Evolutionary conservation across 2,113 vertebrate genomes (phyloP).

Genomic region (Sebastes fasciatus): DNA sequence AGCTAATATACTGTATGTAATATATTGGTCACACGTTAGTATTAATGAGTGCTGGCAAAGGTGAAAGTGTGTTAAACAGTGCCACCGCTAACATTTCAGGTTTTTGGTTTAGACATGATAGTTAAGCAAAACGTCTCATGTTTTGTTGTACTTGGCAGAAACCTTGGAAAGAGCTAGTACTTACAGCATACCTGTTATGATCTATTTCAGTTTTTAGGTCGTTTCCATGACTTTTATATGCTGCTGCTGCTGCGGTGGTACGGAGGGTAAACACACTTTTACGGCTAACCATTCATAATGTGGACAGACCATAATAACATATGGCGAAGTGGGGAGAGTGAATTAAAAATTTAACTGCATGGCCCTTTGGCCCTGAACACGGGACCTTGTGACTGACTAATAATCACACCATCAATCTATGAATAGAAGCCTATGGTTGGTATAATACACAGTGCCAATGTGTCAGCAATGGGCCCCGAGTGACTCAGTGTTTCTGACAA

Average conservation of each 20-base stretch:
- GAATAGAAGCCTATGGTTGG: conserved; percentile 76
- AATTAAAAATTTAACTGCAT: conserved; percentile 61
- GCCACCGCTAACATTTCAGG: not conserved
- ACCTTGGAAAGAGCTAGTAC: conserved; percentile 44
- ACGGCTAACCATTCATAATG: conserved; percentile 66
- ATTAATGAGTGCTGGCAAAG: not conserved
- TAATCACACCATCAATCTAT: conserved; percentile 69
- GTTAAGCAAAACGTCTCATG: conserved; percentile 14
- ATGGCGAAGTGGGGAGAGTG: conserved; percentile 46
- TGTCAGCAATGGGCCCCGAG: conserved; percentile 49
- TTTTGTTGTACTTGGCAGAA: conserved; percentile 56
- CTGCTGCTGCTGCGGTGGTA: conserved; percentile 47
- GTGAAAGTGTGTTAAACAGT: not conserved
- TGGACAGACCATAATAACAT: conserved; percentile 74
- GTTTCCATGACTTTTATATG: conserved; percentile 50
- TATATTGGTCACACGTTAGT: not conserved
- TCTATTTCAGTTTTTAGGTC: conserved; percentile 47
- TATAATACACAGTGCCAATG: conserved; percentile 58
- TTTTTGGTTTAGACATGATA: conserved; percentile 1
- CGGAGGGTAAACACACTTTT: conserved; percentile 61
- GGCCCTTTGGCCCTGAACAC: conserved; percentile 61
- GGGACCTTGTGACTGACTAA: conserved; percentile 73
- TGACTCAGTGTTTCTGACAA: conserved; percentile 78
- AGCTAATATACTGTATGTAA: not conserved
- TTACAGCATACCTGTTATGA: conserved; percentile 44